These are phyloP conservation scores for Urosaurus nigricauda DNA, from an alignment of 2,797 vertebrate genomes.

Conservation along the genomic window DNA sequence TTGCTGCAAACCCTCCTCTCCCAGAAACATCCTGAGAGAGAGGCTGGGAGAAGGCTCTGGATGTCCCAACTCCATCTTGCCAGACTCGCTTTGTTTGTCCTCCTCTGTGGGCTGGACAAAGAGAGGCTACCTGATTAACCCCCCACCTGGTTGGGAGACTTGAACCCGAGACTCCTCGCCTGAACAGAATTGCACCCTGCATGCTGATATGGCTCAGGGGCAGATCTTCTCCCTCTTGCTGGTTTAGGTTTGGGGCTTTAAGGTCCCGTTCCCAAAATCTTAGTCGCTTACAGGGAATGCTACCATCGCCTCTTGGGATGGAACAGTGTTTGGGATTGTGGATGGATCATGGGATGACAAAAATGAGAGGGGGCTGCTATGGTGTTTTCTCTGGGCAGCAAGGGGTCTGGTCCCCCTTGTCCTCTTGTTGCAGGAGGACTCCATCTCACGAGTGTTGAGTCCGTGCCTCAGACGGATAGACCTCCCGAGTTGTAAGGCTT, in stretches of 20 bases:
- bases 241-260: not conserved
- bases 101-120: too few species aligned
- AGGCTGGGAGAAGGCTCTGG: not conserved
- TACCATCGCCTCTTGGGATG: not conserved
- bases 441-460: not conserved
- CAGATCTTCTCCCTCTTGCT: not conserved
- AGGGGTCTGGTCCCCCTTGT: too few species aligned
- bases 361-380: rapidly evolving
- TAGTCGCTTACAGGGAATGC: not conserved
- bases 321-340: too few species aligned
- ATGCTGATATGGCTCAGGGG: not conserved
- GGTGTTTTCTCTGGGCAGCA: too few species aligned
- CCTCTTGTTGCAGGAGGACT: not conserved
- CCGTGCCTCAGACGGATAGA: not conserved
- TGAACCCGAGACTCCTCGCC: not conserved
- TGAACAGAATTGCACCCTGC: too few species aligned
- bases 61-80: not conserved
- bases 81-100: not conserved
- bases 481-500: not conserved
- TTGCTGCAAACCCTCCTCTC: rapidly evolving
- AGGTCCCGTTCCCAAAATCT: not conserved
- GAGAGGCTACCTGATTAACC: too few species aligned
- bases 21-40: not conserved
- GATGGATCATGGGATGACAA: rapidly evolving
- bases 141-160: not conserved